Percentiles rank a stretch among this genome's conserved stretches.
phyloP scores from a whole-genome alignment of 2,797 vertebrate species.

The Delichon dasypus region DNA sequence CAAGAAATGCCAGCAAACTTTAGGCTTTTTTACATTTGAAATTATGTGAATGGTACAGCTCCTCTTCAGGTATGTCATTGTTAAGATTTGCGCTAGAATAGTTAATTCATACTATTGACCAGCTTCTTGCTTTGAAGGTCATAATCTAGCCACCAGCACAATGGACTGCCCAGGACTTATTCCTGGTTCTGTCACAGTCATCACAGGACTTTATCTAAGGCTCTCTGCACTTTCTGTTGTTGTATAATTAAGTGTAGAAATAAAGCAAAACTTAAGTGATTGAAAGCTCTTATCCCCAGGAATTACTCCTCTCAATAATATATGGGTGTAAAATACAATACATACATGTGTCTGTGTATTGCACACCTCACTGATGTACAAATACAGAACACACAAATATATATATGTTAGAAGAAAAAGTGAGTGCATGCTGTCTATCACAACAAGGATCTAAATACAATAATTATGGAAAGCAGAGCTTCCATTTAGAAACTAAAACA shows the following conservation, averaged over 20 bases:
- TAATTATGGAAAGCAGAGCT: not conserved
- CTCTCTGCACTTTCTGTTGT: not conserved
- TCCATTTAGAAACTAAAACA: not conserved
- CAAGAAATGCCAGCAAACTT: not conserved
- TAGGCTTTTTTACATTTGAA: not conserved
- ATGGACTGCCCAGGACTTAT: not conserved
- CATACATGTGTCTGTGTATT: fast-evolving
- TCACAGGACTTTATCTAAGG: not conserved
- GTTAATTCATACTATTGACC: not conserved
- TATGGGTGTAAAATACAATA: not conserved
- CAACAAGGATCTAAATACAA: not conserved
- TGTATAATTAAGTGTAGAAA: not conserved
- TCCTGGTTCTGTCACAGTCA: not conserved
- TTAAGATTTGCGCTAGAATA: not conserved
- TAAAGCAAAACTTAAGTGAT: not conserved
- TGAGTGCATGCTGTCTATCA: not conserved
- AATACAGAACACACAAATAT: not conserved
- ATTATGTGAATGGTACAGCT: not conserved
- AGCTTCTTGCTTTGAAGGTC: not conserved
- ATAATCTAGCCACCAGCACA: not conserved
- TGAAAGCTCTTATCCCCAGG: not conserved
- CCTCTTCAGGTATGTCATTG: not conserved
- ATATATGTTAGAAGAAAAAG: not conserved
- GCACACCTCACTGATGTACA: not conserved
- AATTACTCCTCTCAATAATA: not conserved